Base-by-base conservation (phyloP, 2,888 invertebrate species). In the Biston stratarius region DNA sequence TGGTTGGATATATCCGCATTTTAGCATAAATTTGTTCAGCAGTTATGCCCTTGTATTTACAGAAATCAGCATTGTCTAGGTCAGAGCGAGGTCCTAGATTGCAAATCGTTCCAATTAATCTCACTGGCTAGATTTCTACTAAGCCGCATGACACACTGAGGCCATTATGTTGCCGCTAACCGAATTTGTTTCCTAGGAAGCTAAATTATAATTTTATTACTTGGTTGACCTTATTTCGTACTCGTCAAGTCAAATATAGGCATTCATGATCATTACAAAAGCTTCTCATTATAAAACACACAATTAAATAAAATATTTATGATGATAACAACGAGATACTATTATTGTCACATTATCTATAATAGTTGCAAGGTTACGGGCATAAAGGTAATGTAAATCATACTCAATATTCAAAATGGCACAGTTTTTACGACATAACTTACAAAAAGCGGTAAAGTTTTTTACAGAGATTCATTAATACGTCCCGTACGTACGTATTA, bases 111-210 rank as follows among this genome's bases (percentile, higher is more conserved):
- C 48, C 11, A 33, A 53, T 61, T 61, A 52, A 53, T 12, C 61
- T 53, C 49, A 53, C 61, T 42, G 34, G 42, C 24, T 61, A 47
- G 44, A 34, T 48, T 64, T 59, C 36, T 15, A 51, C 42, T 51
- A 15, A 60, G 40, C 11, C 24, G 15, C 49, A 36, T 33, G 56
- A 56, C 53, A 51, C 24, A 58, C n/a, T 33, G 55, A 69, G 69
- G 64, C 10, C 64, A 52, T 15, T 47, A 67, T 38, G 45, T 14
- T 56, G 56, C 14, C 9, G 44, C 56, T 44, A 53, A 10, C 53
- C 49, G 24, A 60, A 63, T 67, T 40, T 51, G 38, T 59, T 67
- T 67, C 59, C 67, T 60, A 63, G 67, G 67, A 63, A 67, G 51
- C 55, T 40, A 14, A 48, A 48, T 58, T 15, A 62, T 60, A n/a